A percentile compares a stretch with the other conserved stretches of the same genome.
These are phyloP conservation scores for Incurvaria masculella DNA, from an alignment of 2,888 invertebrate genomes.

Conservation along the genomic window DNA sequence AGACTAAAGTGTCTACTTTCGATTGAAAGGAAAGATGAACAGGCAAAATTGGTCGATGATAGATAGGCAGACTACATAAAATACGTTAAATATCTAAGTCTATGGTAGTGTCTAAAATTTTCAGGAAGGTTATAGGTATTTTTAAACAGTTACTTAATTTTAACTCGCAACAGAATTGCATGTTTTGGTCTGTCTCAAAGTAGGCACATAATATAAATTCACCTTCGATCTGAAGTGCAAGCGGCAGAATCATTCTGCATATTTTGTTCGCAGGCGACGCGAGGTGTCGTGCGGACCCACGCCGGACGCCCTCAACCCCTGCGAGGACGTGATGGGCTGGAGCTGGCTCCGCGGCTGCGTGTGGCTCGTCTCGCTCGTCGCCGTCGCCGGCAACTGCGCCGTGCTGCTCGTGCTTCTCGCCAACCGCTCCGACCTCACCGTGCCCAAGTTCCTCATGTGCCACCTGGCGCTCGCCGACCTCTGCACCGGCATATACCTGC, in stretches of 20 bases:
- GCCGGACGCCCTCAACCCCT: slow-evolving; percentile 82
- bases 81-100: too few species aligned
- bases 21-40: too few species aligned
- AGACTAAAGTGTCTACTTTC: too few species aligned
- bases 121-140: too few species aligned
- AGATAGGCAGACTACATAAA: too few species aligned
- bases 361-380: slow-evolving; percentile 82
- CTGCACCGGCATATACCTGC: slow-evolving; percentile 80
- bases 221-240: background rate
- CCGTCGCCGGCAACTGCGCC: slow-evolving; percentile 79
- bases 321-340: slow-evolving; percentile 88
- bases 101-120: too few species aligned
- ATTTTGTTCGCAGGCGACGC: slow-evolving; percentile 25
- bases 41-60: too few species aligned
- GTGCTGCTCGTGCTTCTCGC: slow-evolving; percentile 75
- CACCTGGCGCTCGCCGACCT: slow-evolving; percentile 88
- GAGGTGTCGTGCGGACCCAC: slow-evolving; percentile 66
- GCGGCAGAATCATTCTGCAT: background rate
- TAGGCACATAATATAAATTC: background rate
- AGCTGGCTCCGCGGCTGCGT: slow-evolving; percentile 74
- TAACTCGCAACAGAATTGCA: too few species aligned
- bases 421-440: slow-evolving; percentile 48
- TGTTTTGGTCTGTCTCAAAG: too few species aligned
- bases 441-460: slow-evolving; percentile 49
- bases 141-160: too few species aligned